Base-by-base conservation (phyloP, 1,140 invertebrate genomes). In the Bombus impatiens region DNA sequence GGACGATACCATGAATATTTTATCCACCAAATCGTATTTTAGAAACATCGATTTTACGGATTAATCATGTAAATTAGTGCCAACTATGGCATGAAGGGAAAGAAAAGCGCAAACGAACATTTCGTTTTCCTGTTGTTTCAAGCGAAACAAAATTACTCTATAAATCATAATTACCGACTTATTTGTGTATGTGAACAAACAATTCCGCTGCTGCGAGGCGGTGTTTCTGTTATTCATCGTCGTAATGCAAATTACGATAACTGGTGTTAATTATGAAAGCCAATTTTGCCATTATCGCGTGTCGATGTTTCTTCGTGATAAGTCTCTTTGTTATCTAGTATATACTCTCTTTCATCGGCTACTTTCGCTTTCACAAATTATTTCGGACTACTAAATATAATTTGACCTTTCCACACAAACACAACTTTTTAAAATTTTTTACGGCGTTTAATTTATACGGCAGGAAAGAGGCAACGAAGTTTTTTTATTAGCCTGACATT, bases 181-280 rank as follows among this genome's bases (percentile, higher is more conserved):
- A 22, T 42, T 76, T 67, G 65, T 35, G 18, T 32, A 15, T 67
- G 6, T 42, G 32, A 22, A 25, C 44, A 32, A 57, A 65, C 74
- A 68, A 42, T 83, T 68, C 12, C 82, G 32, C 28, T 18, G 62
- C 10, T 25, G 15, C 37, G 28, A 25, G n/a, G 15, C 12, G 22
- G 18, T 12, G 22, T 44, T 44, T 62, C 84, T 37, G 22, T 82
- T 62, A 40, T 75, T 79, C 18, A 53, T 18, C 68, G n/a, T 53
- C 76, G 75, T 53, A 47, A 44, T 22, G 65, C 22, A 71, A 78
- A 84, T 71, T 84, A 59, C 25, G 47, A 70, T 44, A 47, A 53
- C 72, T 13, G n/a, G n/a, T 42, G 82, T 79, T 84, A 79, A 84
- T 84, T 84, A 79, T 78, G 47, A 78, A 84, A 84, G 76, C 71